These are phyloP conservation scores for Onychostruthus taczanowskii DNA, from an alignment of 2,113 vertebrate genomes.

Conservation along the genomic window DNA sequence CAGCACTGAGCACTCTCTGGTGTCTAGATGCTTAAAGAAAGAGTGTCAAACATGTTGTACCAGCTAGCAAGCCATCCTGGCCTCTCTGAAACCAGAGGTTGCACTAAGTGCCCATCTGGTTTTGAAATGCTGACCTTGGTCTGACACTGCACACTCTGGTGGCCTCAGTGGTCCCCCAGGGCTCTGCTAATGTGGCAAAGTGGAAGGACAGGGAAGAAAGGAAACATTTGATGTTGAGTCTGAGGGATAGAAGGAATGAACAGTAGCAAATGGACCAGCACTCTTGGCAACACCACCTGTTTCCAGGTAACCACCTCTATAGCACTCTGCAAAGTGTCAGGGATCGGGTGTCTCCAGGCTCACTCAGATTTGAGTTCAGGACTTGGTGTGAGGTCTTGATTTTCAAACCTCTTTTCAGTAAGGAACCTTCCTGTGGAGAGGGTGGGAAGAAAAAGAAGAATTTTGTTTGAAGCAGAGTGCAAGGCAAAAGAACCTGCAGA, in stretches of 20 bases:
- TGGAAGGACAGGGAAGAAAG: background rate
- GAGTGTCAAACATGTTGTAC: background rate
- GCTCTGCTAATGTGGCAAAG: background rate
- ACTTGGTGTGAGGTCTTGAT: background rate
- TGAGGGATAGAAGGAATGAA: background rate
- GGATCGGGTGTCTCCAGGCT: background rate
- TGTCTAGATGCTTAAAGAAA: background rate
- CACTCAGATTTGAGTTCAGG: background rate
- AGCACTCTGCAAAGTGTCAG: background rate
- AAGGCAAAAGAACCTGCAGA: background rate
- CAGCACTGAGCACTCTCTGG: background rate
- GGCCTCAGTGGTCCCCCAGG: background rate
- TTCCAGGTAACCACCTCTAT: background rate
- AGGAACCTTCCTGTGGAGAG: background rate
- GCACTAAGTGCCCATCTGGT: background rate
- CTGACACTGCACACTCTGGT: background rate
- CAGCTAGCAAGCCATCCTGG: background rate
- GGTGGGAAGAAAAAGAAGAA: background rate
- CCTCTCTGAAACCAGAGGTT: background rate
- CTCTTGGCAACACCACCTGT: background rate
- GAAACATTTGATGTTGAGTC: background rate
- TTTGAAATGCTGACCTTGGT: background rate
- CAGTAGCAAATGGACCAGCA: background rate
- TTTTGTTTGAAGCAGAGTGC: background rate
- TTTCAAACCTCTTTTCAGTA: background rate